These are phyloP conservation scores for Euura lappo DNA, from an alignment of 1,140 invertebrate species.

Conservation along the genomic window DNA sequence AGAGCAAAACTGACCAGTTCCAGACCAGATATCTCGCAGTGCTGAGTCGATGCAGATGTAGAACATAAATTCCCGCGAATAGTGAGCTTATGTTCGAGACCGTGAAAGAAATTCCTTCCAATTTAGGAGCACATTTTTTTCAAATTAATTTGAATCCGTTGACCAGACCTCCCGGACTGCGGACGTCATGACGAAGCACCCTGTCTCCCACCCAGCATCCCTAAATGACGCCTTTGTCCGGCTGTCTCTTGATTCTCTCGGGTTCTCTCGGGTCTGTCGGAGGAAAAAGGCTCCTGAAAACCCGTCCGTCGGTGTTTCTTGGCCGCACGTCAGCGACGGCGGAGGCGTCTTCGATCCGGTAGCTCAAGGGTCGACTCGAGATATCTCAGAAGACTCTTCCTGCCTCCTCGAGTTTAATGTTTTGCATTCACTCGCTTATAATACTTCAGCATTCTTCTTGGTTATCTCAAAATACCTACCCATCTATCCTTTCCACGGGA, in stretches of 20 bases:
- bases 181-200: neutral
- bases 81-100: neutral
- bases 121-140: no score
- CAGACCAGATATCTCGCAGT: no score
- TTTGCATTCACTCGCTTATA: neutral
- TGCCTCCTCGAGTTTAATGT: no score
- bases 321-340: neutral
- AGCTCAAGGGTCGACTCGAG: neutral
- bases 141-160: neutral
- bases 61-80: neutral
- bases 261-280: neutral
- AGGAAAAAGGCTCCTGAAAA: neutral
- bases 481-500: no score
- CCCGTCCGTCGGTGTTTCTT: neutral
- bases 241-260: neutral
- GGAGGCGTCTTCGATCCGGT: neutral
- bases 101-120: no score
- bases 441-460: conserved; percentile 1
- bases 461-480: neutral
- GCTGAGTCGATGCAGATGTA: neutral
- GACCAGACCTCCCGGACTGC: conserved; percentile 1
- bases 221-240: neutral
- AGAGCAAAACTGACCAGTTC: no score
- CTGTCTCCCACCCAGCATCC: neutral
- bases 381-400: no score